phyloP scores from a whole-genome alignment of 2,888 invertebrate genomes.

The Loripinus fragilis region DNA sequence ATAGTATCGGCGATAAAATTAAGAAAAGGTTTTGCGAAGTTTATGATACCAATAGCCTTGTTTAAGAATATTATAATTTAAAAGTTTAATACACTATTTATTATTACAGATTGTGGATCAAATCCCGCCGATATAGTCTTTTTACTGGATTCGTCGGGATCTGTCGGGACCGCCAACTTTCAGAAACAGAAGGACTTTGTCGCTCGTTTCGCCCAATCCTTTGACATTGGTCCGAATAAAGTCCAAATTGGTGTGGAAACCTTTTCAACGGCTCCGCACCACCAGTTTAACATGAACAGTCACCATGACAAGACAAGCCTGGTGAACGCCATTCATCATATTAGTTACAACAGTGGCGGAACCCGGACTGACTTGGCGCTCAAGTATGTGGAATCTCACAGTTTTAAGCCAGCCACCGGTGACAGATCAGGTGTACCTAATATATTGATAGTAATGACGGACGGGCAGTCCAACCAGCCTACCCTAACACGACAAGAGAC shows the following conservation, averaged over 20 bases:
- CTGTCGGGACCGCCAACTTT: slow-evolving; percentile 68
- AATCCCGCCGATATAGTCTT: slow-evolving; percentile 75
- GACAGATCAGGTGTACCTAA: slow-evolving; percentile 66
- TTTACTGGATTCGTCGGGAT: slow-evolving; percentile 73
- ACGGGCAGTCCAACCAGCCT: slow-evolving; percentile 68
- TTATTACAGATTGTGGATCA: slow-evolving; percentile 63
- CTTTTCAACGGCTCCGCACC: slow-evolving; percentile 63
- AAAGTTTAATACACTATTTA: background rate
- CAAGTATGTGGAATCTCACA: slow-evolving; percentile 66
- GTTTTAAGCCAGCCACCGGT: slow-evolving; percentile 61
- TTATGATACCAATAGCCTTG: background rate
- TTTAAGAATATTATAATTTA: too few relatives aligned
- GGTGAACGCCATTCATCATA: slow-evolving; percentile 62
- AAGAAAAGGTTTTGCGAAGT: too few relatives aligned
- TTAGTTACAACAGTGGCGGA: slow-evolving; percentile 70
- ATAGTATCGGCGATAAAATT: too few relatives aligned
- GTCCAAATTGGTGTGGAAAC: slow-evolving; percentile 74
- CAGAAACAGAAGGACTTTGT: slow-evolving; percentile 72
- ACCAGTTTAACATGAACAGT: slow-evolving; percentile 72
- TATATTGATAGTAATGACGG: slow-evolving; percentile 74
- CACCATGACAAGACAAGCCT: slow-evolving; percentile 58
- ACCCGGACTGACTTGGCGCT: slow-evolving; percentile 77
- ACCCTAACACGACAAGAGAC: slow-evolving; percentile 58
- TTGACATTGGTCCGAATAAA: slow-evolving; percentile 70
- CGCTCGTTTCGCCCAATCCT: slow-evolving; percentile 66